Conservation (phyloP, 2,797 vertebrate species). For the Propithecus perrieri region DNA sequence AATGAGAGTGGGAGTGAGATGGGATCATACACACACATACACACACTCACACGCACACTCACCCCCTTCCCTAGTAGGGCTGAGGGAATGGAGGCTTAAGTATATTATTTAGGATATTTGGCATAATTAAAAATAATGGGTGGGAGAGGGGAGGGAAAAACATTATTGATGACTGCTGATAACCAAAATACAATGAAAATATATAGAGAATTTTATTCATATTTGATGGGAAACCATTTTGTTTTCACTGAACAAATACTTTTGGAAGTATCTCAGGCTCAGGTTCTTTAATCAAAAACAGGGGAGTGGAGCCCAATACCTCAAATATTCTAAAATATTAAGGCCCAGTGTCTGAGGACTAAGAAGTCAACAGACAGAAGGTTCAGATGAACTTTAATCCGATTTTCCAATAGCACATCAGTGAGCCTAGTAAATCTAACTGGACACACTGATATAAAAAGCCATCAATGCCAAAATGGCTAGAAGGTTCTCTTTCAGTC, state of each 20-base stretch:
- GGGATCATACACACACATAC: conserved; percentile 60
- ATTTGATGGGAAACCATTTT: conserved; percentile 72
- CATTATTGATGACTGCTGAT: conserved; percentile 70
- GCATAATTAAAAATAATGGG: conserved; percentile 76
- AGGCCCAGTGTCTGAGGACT: conserved; percentile 67
- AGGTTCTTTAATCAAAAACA: conserved; percentile 71
- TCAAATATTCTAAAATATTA: conserved; percentile 71
- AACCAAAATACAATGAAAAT: conserved; percentile 78
- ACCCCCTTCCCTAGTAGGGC: conserved; percentile 53
- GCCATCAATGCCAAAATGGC: conserved; percentile 71
- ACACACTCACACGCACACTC: conserved; percentile 38
- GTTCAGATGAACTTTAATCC: conserved; percentile 60
- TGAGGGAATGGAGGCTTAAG: conserved; percentile 52
- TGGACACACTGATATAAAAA: conserved; percentile 64
- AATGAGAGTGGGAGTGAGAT: conserved; percentile 56
- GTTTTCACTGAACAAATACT: conserved; percentile 67
- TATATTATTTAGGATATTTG: conserved; percentile 62
- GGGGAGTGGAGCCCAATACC: conserved; percentile 32
- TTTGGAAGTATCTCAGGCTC: conserved; percentile 61
- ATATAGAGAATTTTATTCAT: conserved; percentile 74
- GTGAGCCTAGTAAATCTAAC: conserved; percentile 66
- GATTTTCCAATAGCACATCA: conserved; percentile 55
- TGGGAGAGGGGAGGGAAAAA: conserved; percentile 40
- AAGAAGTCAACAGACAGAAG: conserved; percentile 70
- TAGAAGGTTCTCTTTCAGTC: conserved; percentile 64